Evolutionary conservation across 2,888 invertebrate genomes (phyloP), one percentile per base, ranked within the genome.

Genomic region (Drosophila neonasuta): DNA sequence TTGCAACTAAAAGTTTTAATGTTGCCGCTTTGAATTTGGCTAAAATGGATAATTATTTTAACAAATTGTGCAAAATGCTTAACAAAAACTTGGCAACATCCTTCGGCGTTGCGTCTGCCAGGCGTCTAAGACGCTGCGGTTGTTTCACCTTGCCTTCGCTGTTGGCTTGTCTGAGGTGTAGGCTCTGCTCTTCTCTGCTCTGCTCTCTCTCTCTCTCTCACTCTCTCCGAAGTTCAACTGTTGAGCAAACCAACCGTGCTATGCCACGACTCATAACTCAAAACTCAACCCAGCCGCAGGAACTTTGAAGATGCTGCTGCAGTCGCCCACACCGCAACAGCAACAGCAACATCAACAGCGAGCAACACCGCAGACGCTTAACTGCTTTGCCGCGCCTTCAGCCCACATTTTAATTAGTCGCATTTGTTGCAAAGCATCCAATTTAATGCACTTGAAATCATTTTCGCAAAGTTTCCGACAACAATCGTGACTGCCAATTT

Each of bases 361-460:
- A 9, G 39, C 39, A 24, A 24, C 29, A 29, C 11, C 29, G 10
- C 20, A 54, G 49, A 2, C 36, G 61, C 51, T 56, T 45, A 63
- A 41, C 58, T 55, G 51, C 51, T 55, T 42, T 60, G 50, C 63
- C 61, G 49, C 79, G 79, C 74, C 79, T 62, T 30, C 56, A 62
- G 46, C 66, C 84, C 72, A 65, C 77, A 84, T 84, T 81, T 81
- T 84, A 81, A 84, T 81, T 81, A 84, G 81, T 81, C 69, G 78
- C 85, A 84, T 84, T 83, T 83, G 80, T 83, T 83, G 83, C 78
- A 79, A 77, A 81, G 81, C 86, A 72, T 71, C 77, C 77, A 80
- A 86, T 83, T 86, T 83, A 86, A 83, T 83, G 86, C 83, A 83
- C 83, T 83, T 76, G 86, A 83, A 83, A 86, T 80, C 74, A 83